Conservation (phyloP, 2,113 vertebrate genomes). For the Aspiorhynchus laticeps region DNA sequence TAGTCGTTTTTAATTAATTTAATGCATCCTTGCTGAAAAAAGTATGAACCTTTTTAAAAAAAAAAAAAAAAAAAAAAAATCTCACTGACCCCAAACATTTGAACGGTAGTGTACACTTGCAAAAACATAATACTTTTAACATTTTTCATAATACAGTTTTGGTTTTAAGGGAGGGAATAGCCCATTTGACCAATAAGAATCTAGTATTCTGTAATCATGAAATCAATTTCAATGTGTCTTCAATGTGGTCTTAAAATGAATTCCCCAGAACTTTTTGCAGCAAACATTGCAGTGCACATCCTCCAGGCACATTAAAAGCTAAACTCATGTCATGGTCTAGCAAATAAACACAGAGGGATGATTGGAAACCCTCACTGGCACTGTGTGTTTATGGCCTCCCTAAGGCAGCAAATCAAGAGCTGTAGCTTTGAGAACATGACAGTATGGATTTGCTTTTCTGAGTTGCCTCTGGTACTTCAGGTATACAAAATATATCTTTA, state of each 20-base stretch:
- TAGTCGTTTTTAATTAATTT: too few species aligned
- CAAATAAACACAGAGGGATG: constrained; percentile 18
- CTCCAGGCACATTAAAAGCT: constrained; percentile 10
- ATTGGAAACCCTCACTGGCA: constrained; percentile 8
- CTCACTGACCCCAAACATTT: background rate
- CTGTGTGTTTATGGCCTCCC: background rate
- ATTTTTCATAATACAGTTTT: background rate
- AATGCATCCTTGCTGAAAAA: too few species aligned
- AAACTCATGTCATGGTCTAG: constrained; percentile 18
- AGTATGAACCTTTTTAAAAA: background rate
- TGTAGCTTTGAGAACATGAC: background rate
- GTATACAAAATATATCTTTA: background rate
- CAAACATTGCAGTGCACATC: background rate
- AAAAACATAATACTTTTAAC: background rate
- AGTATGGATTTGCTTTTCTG: background rate
- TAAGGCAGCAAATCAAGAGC: background rate
- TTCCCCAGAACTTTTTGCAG: background rate
- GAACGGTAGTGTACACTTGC: background rate
- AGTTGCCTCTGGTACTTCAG: background rate
- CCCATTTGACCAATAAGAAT: background rate
- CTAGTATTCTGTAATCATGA: background rate
- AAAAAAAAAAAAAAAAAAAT: background rate
- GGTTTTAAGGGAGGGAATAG: background rate
- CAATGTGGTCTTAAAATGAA: background rate
- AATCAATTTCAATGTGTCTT: background rate